Percentiles rank a stretch among this genome's conserved stretches.
Conservation (phyloP, 92 coral and sea anemone genomes). For the Desmophyllum pertusum region DNA sequence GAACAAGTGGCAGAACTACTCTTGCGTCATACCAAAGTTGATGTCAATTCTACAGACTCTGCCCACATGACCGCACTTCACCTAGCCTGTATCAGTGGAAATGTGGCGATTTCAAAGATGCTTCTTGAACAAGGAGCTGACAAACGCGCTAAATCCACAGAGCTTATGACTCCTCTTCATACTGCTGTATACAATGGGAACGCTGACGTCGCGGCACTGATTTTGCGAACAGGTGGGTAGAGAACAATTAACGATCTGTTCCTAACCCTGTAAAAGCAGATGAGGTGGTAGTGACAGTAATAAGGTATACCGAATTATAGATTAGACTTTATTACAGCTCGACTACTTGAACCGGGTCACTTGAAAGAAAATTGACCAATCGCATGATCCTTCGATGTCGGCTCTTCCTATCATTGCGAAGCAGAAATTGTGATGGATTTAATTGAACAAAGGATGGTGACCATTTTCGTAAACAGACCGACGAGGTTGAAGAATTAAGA, state of each 20-base stretch:
- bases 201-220: conserved; percentile 39
- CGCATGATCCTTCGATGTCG: no score
- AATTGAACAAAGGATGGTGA: no score
- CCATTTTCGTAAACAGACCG: no score
- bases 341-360: no score
- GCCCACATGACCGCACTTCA: conserved; percentile 68
- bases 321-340: no score
- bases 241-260: not conserved
- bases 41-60: conserved; percentile 61
- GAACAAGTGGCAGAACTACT: conserved; percentile 60
- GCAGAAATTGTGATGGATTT: no score
- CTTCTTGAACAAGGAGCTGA: conserved; percentile 70
- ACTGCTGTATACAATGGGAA: conserved; percentile 65
- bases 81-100: conserved; percentile 70
- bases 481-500: no score
- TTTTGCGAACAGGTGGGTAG: conserved; percentile 63
- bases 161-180: conserved; percentile 70
- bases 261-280: not conserved
- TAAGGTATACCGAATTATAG: no score
- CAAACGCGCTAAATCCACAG: conserved; percentile 56
- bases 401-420: no score
- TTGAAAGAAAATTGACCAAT: no score
- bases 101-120: conserved; percentile 46
- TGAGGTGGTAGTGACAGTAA: no score
- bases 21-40: conserved; percentile 41